A percentile compares a stretch with the other conserved stretches of the same genome.
Evolutionary conservation across 2,888 invertebrate species (phyloP).

Genomic region (Hermaeophaga mercurialis): DNA sequence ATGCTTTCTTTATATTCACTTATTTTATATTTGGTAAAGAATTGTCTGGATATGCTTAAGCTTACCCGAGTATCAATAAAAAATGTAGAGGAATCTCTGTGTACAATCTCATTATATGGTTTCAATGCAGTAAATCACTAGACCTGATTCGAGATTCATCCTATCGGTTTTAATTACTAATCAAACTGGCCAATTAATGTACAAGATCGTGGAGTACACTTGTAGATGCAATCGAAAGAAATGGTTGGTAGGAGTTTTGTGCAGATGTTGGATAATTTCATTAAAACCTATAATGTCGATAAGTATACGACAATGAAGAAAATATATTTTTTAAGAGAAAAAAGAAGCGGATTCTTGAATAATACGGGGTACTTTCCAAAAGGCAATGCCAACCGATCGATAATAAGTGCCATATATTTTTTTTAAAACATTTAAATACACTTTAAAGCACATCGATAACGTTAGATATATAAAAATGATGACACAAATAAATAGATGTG

Average conservation of each 20-base stretch:
- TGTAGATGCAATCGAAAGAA: conserved; percentile 33
- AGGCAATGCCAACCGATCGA: too few species aligned
- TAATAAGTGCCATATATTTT: too few species aligned
- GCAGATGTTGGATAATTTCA: conserved; percentile 20
- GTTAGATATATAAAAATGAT: too few species aligned
- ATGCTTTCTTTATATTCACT: too few species aligned
- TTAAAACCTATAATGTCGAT: conserved; percentile 12
- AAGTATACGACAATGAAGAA: neutral
- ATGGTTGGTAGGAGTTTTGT: conserved; percentile 6
- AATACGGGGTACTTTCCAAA: neutral
- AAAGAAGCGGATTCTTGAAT: neutral
- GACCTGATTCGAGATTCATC: conserved; percentile 29
- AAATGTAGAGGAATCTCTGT: conserved; percentile 33
- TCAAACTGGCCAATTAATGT: conserved; percentile 53
- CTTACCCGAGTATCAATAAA: conserved; percentile 33
- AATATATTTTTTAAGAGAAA: too few species aligned
- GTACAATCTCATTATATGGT: conserved; percentile 43
- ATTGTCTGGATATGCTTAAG: conserved; percentile 25
- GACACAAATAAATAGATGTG: too few species aligned
- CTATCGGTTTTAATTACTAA: conserved; percentile 53
- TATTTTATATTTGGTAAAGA: neutral
- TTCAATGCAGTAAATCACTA: conserved; percentile 42
- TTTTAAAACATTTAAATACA: too few species aligned
- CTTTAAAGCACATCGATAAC: too few species aligned
- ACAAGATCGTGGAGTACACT: conserved; percentile 47